phyloP scores from a whole-genome alignment of 2,888 invertebrate species.

The Cerceris ruficornis region DNA sequence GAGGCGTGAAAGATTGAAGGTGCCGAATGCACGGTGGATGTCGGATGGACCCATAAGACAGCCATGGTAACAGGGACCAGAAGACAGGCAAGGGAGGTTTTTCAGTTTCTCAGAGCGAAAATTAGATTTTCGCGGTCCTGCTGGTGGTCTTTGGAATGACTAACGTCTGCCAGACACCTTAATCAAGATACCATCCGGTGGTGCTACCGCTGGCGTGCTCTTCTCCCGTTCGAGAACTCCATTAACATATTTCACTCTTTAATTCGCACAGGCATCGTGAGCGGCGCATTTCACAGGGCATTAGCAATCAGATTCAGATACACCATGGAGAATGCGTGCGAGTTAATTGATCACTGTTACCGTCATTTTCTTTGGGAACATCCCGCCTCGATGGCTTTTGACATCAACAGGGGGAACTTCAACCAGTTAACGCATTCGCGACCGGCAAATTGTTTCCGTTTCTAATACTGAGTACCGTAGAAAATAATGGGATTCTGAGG shows the following conservation, averaged over 20 bases:
- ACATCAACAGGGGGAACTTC: too few species aligned
- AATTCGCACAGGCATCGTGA: slow-evolving; percentile 70
- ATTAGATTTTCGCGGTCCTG: slow-evolving; percentile 72
- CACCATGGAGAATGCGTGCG: slow-evolving; percentile 9
- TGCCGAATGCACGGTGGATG: slow-evolving; percentile 30
- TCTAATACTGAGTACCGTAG: too few species aligned
- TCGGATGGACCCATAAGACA: slow-evolving; percentile 4
- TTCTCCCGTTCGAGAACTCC: slow-evolving; percentile 64
- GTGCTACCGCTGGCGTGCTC: slow-evolving; percentile 28
- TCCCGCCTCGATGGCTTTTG: too few species aligned
- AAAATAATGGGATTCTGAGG: too few species aligned
- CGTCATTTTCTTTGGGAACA: slow-evolving; percentile 27
- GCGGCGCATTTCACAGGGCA: slow-evolving; percentile 74
- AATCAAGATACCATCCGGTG: slow-evolving; percentile 74
- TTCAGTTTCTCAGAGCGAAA: slow-evolving; percentile 69
- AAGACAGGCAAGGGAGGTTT: slow-evolving; percentile 54
- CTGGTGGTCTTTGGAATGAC: slow-evolving; percentile 60
- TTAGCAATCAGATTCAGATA: slow-evolving; percentile 69
- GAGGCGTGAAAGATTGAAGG: slow-evolving; percentile 58
- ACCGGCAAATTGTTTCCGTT: too few species aligned
- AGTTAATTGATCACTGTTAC: slow-evolving; percentile 21
- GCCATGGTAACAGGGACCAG: slow-evolving; percentile 1
- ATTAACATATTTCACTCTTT: slow-evolving; percentile 78
- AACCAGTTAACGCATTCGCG: too few species aligned
- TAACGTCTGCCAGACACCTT: slow-evolving; percentile 75